Conservation (phyloP, 2,797 vertebrate species). For the Helarctos malayanus region DNA sequence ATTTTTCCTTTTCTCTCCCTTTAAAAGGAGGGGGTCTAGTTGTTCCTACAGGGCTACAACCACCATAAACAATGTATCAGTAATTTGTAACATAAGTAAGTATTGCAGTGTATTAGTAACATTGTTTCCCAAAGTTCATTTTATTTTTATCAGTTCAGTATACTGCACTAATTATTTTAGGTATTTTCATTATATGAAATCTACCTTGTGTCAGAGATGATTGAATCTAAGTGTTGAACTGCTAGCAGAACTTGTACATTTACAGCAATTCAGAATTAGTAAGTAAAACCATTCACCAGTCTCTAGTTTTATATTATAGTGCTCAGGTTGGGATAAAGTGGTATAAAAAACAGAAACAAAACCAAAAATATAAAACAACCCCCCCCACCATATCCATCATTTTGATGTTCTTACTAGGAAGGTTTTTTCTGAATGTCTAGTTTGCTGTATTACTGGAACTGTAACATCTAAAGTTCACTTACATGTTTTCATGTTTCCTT, state of each 20-base stretch:
- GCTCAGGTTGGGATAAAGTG: neutral
- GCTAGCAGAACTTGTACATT: neutral
- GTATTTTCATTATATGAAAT: conserved; percentile 91
- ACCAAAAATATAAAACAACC: neutral
- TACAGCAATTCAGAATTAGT: neutral
- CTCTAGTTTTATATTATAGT: neutral
- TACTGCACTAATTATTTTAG: conserved; percentile 95
- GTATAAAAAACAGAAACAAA: neutral
- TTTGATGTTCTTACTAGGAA: conserved; percentile 40
- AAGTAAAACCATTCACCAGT: neutral
- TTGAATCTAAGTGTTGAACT: neutral
- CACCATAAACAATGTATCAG: conserved; percentile 92
- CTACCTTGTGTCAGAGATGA: conserved; percentile 85
- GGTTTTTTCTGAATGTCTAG: conserved; percentile 16
- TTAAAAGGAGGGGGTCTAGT: conserved; percentile 90
- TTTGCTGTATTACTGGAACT: neutral
- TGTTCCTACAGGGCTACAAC: conserved; percentile 92
- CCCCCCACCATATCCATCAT: neutral
- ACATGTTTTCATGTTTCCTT: conserved; percentile 34
- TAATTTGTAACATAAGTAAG: conserved; percentile 91
- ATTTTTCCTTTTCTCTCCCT: conserved; percentile 85
- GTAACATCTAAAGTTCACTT: neutral
- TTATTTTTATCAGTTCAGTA: conserved; percentile 93
- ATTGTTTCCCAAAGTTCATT: conserved; percentile 89
- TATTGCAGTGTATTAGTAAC: conserved; percentile 87